Evolutionary conservation across 2,888 invertebrate species (phyloP).

Genomic region (Anthophora plumipes): DNA sequence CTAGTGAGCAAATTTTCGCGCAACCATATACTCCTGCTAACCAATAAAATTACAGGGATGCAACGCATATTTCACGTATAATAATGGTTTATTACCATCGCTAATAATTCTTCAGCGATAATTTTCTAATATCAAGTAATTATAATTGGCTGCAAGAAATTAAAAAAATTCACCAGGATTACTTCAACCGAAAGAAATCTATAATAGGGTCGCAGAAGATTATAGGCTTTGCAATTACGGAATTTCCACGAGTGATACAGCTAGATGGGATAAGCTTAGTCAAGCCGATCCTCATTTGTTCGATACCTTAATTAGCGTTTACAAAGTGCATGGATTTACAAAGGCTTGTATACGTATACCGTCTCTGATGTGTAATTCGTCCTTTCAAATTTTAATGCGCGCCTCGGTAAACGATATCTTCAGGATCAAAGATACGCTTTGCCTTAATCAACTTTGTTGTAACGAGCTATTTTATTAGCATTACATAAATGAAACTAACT

Average conservation of each 20-base stretch:
- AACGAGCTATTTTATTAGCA: not conserved
- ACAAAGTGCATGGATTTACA: conserved; percentile 6
- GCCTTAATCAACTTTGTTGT: not conserved
- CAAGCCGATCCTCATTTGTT: conserved; percentile 48
- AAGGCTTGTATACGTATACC: not conserved
- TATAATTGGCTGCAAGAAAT: conserved; percentile 6
- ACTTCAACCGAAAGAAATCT: not conserved
- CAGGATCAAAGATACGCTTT: not conserved
- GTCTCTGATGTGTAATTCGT: not conserved
- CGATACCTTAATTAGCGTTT: conserved; percentile 2
- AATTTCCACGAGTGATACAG: conserved; percentile 18
- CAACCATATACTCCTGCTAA: not conserved
- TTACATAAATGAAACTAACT: no score
- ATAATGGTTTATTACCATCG: not conserved
- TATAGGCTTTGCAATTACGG: conserved; percentile 19
- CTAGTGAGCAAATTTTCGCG: not conserved
- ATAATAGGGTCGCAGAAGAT: conserved; percentile 22
- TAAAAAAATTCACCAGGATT: not conserved
- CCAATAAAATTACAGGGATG: not conserved
- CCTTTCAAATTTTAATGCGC: conserved; percentile 19
- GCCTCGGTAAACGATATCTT: not conserved
- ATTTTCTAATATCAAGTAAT: not conserved
- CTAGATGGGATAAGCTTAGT: conserved; percentile 23
- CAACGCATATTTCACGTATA: not conserved
- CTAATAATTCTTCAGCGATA: not conserved